These are phyloP conservation scores for Epinephelus moara DNA, from an alignment of 2,113 vertebrate genomes.

Conservation along the genomic window DNA sequence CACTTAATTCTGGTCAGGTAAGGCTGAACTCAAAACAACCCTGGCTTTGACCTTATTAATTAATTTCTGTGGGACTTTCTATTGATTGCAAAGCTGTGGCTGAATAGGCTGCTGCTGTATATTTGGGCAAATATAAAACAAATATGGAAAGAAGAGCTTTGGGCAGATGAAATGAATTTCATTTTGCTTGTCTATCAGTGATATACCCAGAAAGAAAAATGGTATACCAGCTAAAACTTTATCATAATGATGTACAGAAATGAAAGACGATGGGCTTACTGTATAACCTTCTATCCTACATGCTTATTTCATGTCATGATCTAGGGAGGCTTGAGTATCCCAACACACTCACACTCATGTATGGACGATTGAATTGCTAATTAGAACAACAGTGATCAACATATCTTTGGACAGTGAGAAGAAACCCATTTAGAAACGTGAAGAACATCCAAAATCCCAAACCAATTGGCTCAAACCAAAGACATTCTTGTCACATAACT, in stretches of 20 bases:
- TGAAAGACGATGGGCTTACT: neutral
- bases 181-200: constrained; percentile 22
- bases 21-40: constrained; percentile 68
- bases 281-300: neutral
- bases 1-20: constrained; percentile 75
- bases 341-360: neutral
- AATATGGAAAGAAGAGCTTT: constrained; percentile 49
- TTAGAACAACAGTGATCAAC: neutral
- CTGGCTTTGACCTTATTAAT: constrained; percentile 76
- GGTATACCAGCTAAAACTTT: neutral
- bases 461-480: neutral
- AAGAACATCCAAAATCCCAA: neutral
- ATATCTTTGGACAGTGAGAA: neutral
- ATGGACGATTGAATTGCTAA: neutral
- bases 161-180: constrained; percentile 51
- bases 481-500: neutral
- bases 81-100: constrained; percentile 59
- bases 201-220: neutral
- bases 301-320: neutral
- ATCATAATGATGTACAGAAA: neutral
- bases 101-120: constrained; percentile 32
- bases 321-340: neutral
- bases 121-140: constrained; percentile 52
- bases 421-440: neutral
- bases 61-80: constrained; percentile 78